Evolutionary conservation across 2,888 invertebrate species (phyloP).

Genomic region (Papilio protenor): DNA sequence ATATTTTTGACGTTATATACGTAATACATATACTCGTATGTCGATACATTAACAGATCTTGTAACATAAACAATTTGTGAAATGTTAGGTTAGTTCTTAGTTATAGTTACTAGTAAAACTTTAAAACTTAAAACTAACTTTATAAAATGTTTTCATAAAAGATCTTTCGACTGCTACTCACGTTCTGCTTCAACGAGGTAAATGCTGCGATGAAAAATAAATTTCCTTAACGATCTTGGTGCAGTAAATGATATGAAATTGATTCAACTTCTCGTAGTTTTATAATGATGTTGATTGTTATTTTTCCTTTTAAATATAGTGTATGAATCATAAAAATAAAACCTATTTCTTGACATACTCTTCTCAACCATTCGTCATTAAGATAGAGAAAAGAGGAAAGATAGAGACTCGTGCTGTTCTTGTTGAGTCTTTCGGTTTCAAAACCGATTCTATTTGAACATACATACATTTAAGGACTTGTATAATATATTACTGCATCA

Average conservation of each 20-base stretch:
- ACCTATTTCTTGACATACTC: too few species aligned
- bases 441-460: too few species aligned
- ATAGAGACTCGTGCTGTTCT: too few species aligned
- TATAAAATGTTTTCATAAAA: background rate
- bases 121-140: background rate
- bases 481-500: background rate
- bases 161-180: background rate
- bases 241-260: background rate
- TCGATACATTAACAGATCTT: background rate
- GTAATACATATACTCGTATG: background rate
- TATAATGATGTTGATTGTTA: background rate
- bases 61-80: background rate
- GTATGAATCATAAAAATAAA: too few species aligned
- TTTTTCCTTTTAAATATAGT: background rate
- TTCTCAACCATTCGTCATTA: too few species aligned
- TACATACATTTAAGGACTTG: too few species aligned
- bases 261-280: background rate
- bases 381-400: too few species aligned
- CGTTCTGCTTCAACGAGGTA: background rate
- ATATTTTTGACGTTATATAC: background rate
- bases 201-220: conserved; percentile 5
- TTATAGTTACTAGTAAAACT: too few species aligned
- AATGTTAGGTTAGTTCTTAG: background rate
- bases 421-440: too few species aligned
- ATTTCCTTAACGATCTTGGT: background rate